Base-by-base conservation (phyloP, 2,888 invertebrate species). In the Sarcophaga carnaria region DNA sequence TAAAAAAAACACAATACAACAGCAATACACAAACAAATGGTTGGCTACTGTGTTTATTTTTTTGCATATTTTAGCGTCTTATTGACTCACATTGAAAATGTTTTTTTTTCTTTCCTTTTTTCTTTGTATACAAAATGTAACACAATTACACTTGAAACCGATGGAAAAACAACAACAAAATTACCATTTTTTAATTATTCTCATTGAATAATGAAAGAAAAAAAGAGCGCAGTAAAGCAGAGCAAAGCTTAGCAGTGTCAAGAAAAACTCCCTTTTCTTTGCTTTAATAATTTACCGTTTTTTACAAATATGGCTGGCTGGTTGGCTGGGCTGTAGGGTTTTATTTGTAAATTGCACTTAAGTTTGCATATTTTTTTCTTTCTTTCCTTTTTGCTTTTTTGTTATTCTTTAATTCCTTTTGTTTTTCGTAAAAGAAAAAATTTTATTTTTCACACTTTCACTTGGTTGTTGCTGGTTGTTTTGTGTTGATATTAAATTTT, bases 391-490 rank as follows among this genome's bases (percentile, higher is more conserved):
- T 54, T 60, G 10, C n/a, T 17, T 22, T 63, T 37, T 60, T 62
- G 8, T 62, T 63, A 64, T 59, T 59, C 20, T 54, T 80, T 20
- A 22, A n/a, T 78, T 59, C 54, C 54, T 54, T 54, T 54, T 54
- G 37, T 54, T 54, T 49, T 17, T 12, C 17, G 3, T 54, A 14
- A 2, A 14, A 14, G 12, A 14, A 14, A 14, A 49, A 49, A 54
- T 25, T 47, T 76, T 64, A 69, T 37, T 76, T 80, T 84, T 84
- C 71, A 84, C 84, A 84, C 84, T 84, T 84, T 84, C 84, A 84
- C 84, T 74, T 67, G 8, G 37, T 69, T 82, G 76, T 76, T 75
- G 10, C 60, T 70, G 25, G 5, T 37, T 37, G 37, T 37, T 8
- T 37, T 37, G 37, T 37, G 37, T 37, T 37, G 37, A n/a, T 70